Conservation (phyloP, 2,888 invertebrate species). For the Gastracanthus pulcherrimus region DNA sequence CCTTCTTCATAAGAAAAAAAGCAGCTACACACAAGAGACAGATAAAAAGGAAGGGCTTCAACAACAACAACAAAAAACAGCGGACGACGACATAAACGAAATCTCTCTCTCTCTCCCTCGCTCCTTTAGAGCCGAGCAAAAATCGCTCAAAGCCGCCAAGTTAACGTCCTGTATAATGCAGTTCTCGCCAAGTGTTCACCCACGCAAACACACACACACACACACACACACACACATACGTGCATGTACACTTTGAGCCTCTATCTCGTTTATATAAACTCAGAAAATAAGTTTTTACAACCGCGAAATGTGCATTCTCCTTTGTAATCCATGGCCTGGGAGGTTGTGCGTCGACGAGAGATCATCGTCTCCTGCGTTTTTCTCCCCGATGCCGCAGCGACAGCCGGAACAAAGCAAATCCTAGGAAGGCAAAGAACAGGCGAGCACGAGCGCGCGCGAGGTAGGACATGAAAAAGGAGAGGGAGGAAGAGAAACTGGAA, state of each 20-base stretch:
- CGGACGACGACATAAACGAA: slow-evolving; percentile 38
- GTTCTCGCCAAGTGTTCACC: background rate
- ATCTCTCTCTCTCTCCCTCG: background rate
- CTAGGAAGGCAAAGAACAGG: slow-evolving; percentile 16
- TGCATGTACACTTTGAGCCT: too few species aligned
- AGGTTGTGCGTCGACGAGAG: background rate
- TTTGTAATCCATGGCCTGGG: background rate
- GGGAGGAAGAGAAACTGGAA: background rate
- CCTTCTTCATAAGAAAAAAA: too few species aligned
- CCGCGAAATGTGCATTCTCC: slow-evolving; percentile 14
- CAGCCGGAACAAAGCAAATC: slow-evolving; percentile 27
- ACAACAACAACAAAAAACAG: background rate
- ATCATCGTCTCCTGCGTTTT: slow-evolving; percentile 15
- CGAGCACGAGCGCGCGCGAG: background rate
- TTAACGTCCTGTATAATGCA: slow-evolving; percentile 45
- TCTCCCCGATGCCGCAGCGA: background rate
- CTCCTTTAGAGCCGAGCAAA: slow-evolving; percentile 22
- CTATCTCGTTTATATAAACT: background rate
- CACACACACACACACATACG: too few species aligned
- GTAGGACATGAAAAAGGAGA: slow-evolving; percentile 2
- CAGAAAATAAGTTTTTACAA: slow-evolving; percentile 16
- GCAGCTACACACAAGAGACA: background rate
- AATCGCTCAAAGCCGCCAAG: slow-evolving; percentile 48
- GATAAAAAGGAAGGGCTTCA: background rate
- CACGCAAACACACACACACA: too few species aligned